Conservation (phyloP, 2,888 invertebrate genomes). For the Sicus ferrugineus region DNA sequence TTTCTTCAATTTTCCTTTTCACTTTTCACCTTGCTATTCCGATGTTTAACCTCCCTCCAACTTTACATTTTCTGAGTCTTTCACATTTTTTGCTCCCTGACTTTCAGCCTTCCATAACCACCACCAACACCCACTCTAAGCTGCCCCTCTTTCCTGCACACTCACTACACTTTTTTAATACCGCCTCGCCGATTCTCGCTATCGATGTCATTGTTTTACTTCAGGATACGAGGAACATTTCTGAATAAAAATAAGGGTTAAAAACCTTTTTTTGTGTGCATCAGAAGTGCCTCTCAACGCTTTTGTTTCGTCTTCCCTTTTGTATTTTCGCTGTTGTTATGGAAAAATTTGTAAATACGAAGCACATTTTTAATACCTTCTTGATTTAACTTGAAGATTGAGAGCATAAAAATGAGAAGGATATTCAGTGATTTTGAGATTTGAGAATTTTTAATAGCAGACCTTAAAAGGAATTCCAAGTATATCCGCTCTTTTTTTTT, state of each 20-base stretch:
- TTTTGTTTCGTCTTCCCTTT: background rate
- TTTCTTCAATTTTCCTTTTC: too few relatives aligned
- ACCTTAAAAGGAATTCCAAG: too few relatives aligned
- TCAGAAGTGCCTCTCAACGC: too few relatives aligned
- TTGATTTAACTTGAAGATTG: background rate
- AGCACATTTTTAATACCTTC: background rate
- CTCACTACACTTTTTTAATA: background rate
- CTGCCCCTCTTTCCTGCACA: background rate
- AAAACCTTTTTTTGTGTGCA: too few relatives aligned
- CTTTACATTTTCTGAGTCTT: too few relatives aligned
- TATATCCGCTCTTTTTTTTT: too few relatives aligned
- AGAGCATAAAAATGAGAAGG: too few relatives aligned
- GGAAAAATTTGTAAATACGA: background rate
- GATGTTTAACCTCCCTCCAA: too few relatives aligned
- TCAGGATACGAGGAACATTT: too few relatives aligned
- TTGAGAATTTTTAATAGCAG: background rate
- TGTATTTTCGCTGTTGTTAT: background rate
- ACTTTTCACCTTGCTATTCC: too few relatives aligned
- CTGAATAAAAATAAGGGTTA: too few relatives aligned
- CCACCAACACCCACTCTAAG: background rate
- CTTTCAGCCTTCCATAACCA: too few relatives aligned
- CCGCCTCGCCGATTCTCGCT: background rate
- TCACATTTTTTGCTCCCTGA: background rate
- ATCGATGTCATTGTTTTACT: background rate
- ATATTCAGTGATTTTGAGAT: background rate